phyloP scores from a whole-genome alignment of 2,113 vertebrate genomes.

The Rhadina sibilatrix region DNA sequence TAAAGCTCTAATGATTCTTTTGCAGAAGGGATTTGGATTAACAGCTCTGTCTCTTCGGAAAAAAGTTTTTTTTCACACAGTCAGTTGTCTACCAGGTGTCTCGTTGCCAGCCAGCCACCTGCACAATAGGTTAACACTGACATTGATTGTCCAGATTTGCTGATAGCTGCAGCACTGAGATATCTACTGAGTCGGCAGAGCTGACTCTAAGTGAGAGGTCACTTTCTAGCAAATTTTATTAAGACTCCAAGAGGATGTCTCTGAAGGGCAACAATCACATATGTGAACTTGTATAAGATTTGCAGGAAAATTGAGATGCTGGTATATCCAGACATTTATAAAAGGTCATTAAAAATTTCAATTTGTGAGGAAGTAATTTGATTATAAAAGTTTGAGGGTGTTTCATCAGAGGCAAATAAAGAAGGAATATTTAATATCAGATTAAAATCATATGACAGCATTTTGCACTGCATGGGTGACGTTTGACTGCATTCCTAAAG shows the following conservation, averaged over 20 bases:
- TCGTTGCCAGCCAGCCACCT: neutral
- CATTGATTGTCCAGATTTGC: neutral
- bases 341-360: neutral
- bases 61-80: no score
- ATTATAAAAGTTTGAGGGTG: neutral
- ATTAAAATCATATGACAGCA: neutral
- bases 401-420: conserved; percentile 1
- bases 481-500: neutral
- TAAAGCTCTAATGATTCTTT: neutral
- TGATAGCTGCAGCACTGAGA: neutral
- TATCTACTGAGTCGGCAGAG: fast-evolving
- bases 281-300: neutral
- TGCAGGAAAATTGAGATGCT: neutral
- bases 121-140: neutral
- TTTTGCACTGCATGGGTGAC: neutral
- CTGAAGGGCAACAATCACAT: neutral
- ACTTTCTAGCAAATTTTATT: neutral
- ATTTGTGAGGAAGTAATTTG: neutral
- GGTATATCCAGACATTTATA: neutral
- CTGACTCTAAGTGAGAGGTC: neutral
- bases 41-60: neutral
- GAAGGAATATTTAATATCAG: neutral
- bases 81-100: neutral
- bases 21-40: neutral
- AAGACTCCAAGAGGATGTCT: neutral